Evolutionary conservation across 1,140 invertebrate genomes (phyloP), one percentile per base, ranked within the genome.

Genomic region (Tetranychus urticae): DNA sequence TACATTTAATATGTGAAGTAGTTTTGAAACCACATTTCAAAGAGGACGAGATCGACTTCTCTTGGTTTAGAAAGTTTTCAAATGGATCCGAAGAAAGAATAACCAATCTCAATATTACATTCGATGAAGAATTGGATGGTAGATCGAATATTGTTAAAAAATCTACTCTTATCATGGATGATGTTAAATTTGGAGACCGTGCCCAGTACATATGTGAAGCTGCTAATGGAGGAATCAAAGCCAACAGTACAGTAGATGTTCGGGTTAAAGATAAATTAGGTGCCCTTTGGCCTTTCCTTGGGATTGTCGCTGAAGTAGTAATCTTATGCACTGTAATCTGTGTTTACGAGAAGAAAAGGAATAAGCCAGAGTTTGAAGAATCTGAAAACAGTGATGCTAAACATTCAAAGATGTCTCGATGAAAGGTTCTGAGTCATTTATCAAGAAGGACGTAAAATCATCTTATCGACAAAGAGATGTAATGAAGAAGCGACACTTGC

Each of bases 271-370:
- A 52, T 52, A 87, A 86, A 75, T 80, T 87, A 68, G 87, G 86
- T 62, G 86, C 88, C 59, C 77, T 92, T 62, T 91, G 86, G 86
- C 88, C 88, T 63, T 91, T 91, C 79, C 76, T 91, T 66, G 88
- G 87, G 65, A 92, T 92, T 69, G 86, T 85, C 72, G 83, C 80
- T 64, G 88, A 97, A 78, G 90, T 97, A 35, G 78, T 88, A 63
- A 79, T 96, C 65, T 80, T 97, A 54, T 93, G 88, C 75, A 78
- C 83, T 67, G 88, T 96, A 72, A 96, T 42, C 10, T 42, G 39
- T 42, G 10, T 42, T 10, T 42, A 42, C 39, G 39, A 42, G 10
- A 42, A 42, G 39, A 42, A 10, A 42, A 42, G 39, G 39, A 10
- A 10, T 6, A 42, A 42, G 10, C 5, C 39, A 6, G 39, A 42